Evolutionary conservation across 1,140 invertebrate genomes (phyloP).

Genomic region (Cydia splendana): DNA sequence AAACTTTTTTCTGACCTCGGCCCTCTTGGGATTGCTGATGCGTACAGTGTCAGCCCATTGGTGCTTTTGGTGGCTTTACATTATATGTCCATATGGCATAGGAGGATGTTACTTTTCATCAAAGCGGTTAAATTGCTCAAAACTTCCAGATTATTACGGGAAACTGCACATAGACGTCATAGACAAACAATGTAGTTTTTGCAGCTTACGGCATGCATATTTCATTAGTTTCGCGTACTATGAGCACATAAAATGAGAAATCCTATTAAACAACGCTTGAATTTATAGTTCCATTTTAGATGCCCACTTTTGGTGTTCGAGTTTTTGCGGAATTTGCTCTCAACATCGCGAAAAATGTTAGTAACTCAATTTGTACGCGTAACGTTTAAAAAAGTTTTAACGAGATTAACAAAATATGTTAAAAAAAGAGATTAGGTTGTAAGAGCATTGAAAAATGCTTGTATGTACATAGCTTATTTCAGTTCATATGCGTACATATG

Average conservation of each 20-base stretch:
- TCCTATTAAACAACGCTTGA: constrained; percentile 38
- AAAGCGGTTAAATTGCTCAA: no score
- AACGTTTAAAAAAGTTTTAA: constrained; percentile 5
- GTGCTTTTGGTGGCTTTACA: no score
- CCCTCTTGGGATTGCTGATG: no score
- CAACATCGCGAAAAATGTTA: background rate
- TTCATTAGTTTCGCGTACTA: constrained; percentile 39
- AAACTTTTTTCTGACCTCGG: no score
- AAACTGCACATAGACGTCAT: background rate
- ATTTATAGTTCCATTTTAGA: constrained; percentile 40
- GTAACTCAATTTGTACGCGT: constrained; percentile 14
- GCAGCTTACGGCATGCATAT: constrained; percentile 41
- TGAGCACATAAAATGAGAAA: constrained; percentile 36
- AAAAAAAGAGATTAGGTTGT: constrained; percentile 2
- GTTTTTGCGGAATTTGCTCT: background rate
- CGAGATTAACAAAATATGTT: background rate
- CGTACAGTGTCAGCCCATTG: no score
- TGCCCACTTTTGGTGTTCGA: constrained; percentile 21
- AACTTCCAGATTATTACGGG: background rate
- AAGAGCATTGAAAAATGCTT: background rate
- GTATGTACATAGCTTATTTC: background rate
- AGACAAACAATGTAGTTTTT: constrained; percentile 34
- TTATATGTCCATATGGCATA: no score
- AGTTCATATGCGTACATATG: no score
- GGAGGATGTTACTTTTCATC: no score